Evolutionary conservation across 2,888 invertebrate genomes (phyloP), one percentile per base, ranked within the genome.

Genomic region (Phorcus lineatus): DNA sequence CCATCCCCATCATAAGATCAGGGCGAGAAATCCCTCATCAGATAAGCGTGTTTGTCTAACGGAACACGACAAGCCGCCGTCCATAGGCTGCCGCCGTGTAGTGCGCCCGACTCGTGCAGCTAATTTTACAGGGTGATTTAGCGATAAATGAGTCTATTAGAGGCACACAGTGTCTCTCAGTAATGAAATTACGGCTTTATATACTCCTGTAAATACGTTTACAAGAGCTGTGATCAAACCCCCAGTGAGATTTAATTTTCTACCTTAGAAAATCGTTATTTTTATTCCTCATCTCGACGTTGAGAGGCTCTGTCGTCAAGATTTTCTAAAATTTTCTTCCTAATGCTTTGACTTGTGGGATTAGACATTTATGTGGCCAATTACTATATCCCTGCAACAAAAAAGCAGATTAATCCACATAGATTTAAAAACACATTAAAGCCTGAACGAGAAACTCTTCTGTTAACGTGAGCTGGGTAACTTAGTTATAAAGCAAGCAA

Each of bases 1-100:
- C 76, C 62, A 62, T 77, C 57, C 74, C 67, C 79, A 77, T 66
- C 78, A 78, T 76, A 67, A 79, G 79, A 77, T 81, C 77, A 77
- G 79, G 53, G 74, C 40, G n/a, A 47, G 62, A 74, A 74, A 74
- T 74, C 47, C 74, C 74, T 52, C 52, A 24, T 40, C 74, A 74
- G 74, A 74, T 74, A 74, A 74, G 74, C 74, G 22, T 74, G 52
- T 74, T 74, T 74, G 24, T 52, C 47, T 74, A 47, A 52, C 52
- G 22, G 24, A 47, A 74, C 52, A 40, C 52, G n/a, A 24, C 52
- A 22, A n/a, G 47, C 52, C 7, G 53, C 36, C 2, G 24, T 52
- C 22, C 52, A 19, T 24, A 28, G n/a, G 22, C 22, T 13, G 57
- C 19, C 24, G 24, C 28, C 13, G 24, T 31, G 28, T 31, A 31